These are phyloP conservation scores for Apogon hyalosoma DNA, from an alignment of 2,797 vertebrate genomes.

Conservation along the genomic window DNA sequence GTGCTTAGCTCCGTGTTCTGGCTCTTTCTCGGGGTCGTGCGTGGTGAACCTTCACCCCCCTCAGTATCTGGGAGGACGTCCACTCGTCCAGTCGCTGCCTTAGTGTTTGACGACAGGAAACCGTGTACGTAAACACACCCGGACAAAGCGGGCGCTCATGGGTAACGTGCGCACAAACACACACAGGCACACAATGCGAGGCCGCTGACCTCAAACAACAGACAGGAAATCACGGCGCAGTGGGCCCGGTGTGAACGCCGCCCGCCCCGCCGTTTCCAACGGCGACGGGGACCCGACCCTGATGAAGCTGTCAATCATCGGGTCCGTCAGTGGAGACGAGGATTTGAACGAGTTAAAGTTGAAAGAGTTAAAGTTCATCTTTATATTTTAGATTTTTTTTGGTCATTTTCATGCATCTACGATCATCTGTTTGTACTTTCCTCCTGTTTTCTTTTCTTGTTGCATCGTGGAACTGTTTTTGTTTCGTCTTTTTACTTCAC, in stretches of 20 bases:
- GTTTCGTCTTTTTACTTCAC: too few relatives aligned
- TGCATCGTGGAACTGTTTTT: too few relatives aligned
- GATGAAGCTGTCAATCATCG: slow-evolving; percentile 74
- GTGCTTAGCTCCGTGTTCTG: slow-evolving; percentile 32
- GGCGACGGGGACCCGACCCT: slow-evolving; percentile 35
- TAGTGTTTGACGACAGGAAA: slow-evolving; percentile 72
- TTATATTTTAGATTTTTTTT: too few relatives aligned
- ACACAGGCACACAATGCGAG: slow-evolving; percentile 38
- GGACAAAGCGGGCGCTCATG: slow-evolving; percentile 70
- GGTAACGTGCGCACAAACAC: slow-evolving; percentile 59
- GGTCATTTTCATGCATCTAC: too few relatives aligned
- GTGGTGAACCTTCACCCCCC: slow-evolving; percentile 20
- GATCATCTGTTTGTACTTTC: too few relatives aligned
- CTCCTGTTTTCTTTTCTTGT: too few relatives aligned
- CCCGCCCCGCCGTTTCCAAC: slow-evolving; percentile 58
- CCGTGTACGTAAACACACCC: slow-evolving; percentile 73
- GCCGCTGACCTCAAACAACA: slow-evolving; percentile 60
- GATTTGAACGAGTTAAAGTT: too few relatives aligned
- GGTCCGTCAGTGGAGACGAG: neutral
- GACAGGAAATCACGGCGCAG: slow-evolving; percentile 66
- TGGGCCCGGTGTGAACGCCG: slow-evolving; percentile 42
- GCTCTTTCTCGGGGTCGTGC: slow-evolving; percentile 33
- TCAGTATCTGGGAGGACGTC: slow-evolving; percentile 65
- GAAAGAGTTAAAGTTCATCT: too few relatives aligned
- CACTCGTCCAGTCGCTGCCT: slow-evolving; percentile 47